Evolutionary conservation across 2,113 vertebrate species (phyloP).

Genomic region (Numida meleagris): DNA sequence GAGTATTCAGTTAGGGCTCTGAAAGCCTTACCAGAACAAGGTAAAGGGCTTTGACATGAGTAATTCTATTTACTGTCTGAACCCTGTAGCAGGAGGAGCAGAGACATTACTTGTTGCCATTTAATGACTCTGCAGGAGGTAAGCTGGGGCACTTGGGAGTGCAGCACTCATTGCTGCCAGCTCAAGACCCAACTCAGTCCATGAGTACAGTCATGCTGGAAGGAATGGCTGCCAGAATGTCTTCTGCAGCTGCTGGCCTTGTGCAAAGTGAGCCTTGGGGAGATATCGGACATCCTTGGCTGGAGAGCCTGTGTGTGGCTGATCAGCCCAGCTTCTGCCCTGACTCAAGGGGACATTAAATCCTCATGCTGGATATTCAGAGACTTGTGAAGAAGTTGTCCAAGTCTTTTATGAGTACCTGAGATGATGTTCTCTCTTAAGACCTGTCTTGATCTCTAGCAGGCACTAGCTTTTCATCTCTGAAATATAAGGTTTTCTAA

Average conservation of each 20-base stretch:
- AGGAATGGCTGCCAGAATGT: neutral
- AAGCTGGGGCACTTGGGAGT: rapidly evolving
- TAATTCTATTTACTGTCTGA: neutral
- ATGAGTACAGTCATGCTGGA: neutral
- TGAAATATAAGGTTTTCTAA: neutral
- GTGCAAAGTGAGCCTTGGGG: neutral
- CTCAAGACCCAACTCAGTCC: neutral
- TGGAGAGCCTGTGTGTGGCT: neutral
- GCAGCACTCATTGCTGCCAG: neutral
- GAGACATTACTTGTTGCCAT: neutral
- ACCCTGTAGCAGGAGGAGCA: neutral
- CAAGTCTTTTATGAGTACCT: neutral
- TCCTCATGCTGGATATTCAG: neutral
- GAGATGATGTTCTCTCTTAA: neutral
- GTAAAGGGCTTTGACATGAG: neutral
- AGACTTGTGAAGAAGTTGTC: neutral
- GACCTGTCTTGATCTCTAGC: neutral
- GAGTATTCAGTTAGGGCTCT: neutral
- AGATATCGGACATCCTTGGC: neutral
- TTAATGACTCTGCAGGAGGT: neutral
- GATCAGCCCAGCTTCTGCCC: neutral
- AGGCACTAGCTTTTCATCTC: neutral
- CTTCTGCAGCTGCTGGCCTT: neutral
- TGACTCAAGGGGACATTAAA: neutral
- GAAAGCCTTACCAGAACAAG: neutral